Base-by-base conservation (phyloP, 2,888 invertebrate species). In the Sinhomidia bicolor region DNA sequence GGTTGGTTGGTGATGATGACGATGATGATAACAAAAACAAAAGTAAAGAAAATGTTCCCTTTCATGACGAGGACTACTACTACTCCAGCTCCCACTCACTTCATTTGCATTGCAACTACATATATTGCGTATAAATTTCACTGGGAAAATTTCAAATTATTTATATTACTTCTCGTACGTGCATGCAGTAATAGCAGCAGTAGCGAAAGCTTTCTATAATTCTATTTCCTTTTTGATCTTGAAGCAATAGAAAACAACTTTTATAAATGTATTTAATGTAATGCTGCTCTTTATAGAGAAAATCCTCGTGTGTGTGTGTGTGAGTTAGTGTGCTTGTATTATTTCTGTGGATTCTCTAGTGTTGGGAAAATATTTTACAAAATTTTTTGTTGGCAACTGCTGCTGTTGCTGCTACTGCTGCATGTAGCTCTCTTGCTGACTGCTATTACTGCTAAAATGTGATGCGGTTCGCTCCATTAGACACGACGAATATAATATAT, bases 381-480 rank as follows among this genome's bases (percentile, higher is more conserved):
- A 68, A 68, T n/a, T n/a, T 44, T 71, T 84, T 84, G 74, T 60
- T 84, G 76, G 76, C 84, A 85, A 62, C 74, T 32, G 60, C 74
- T 84, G 57, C 74, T 41, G 20, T 10, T 20, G 14, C 32, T 62
- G 62, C 62, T 62, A 3, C 17, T 29, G 26, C 62, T 62, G 62
- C 17, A 6, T 60, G 23, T n/a, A n/a, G n/a, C n/a, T n/a, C 65
- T 32, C 51, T 51, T n/a, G n/a, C 51, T 14, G 51, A 29, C 65
- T 65, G 32, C 65, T 32, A 60, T 60, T 60, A 32, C 65, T 65
- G 68, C 41, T 47, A 79, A 85, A 78, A 78, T 85, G 79, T 14
- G 85, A 62, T 85, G 78, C 54, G 79, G 85, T 85, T 65, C 47
- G 85, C 79, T 78, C 85, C 85, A 85, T 85, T 85, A 85, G 79